These are phyloP conservation scores for Aspiorhynchus laticeps DNA, from an alignment of 2,113 vertebrate species.

Conservation along the genomic window DNA sequence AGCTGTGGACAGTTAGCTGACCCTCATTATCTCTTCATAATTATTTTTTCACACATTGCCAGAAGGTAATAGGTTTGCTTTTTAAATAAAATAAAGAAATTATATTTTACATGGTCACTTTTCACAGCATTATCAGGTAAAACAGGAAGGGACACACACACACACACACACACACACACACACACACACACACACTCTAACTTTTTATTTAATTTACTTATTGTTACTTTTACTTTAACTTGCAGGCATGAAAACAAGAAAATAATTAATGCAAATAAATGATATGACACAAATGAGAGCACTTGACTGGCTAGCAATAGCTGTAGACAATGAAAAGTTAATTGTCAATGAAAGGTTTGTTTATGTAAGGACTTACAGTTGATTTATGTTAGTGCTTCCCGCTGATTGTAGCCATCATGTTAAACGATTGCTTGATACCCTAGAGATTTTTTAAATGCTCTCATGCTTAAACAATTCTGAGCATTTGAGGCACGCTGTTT, in stretches of 20 bases:
- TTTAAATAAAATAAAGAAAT: too few species aligned
- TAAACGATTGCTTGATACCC: not conserved
- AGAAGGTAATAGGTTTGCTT: not conserved
- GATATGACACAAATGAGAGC: not conserved
- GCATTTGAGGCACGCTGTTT: constrained; percentile 35
- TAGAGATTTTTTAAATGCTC: constrained; percentile 8
- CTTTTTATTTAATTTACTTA: not conserved
- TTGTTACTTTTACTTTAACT: not conserved
- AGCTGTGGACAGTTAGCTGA: not conserved
- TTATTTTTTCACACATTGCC: not conserved
- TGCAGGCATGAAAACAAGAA: not conserved
- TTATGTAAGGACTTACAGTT: not conserved
- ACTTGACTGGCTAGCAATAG: not conserved
- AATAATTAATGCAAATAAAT: not conserved
- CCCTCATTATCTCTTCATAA: not conserved
- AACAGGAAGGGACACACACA: too few species aligned
- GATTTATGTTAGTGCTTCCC: not conserved
- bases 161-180: too few species aligned
- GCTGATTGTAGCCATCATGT: constrained; percentile 9
- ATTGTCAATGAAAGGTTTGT: constrained; percentile 1
- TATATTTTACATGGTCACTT: too few species aligned
- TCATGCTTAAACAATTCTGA: constrained; percentile 9
- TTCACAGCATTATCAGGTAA: too few species aligned
- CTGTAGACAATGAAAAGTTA: constrained; percentile 1
- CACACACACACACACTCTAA: too few species aligned